phyloP scores from a whole-genome alignment of 2,113 vertebrate species.

The Acanthochromis polyacanthus region DNA sequence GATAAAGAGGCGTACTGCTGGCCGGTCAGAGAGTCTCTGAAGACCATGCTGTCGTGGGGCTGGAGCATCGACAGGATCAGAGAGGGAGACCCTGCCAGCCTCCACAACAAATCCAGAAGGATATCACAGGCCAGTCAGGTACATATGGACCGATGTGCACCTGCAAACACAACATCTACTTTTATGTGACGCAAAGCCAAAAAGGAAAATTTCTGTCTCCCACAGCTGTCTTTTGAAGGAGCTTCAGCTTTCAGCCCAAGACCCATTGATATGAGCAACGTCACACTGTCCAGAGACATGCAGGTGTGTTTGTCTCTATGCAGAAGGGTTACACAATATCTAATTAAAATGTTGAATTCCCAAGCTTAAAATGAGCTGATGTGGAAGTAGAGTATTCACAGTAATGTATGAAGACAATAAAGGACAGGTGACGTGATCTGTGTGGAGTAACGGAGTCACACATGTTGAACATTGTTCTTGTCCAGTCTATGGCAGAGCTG shows the following conservation, averaged over 20 bases:
- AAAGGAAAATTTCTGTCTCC: background rate
- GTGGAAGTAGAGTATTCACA: background rate
- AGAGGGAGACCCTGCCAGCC: conserved; percentile 90
- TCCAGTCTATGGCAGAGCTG: conserved; percentile 96
- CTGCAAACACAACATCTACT: background rate
- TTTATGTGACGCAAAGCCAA: background rate
- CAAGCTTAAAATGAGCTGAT: too few species aligned
- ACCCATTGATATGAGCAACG: conserved; percentile 97
- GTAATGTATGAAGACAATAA: too few species aligned
- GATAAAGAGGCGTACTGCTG: conserved; percentile 95
- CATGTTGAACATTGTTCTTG: conserved; percentile 21
- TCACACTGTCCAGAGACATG: conserved; percentile 93
- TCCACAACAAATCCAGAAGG: conserved; percentile 91
- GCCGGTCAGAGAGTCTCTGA: conserved; percentile 94
- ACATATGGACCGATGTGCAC: background rate
- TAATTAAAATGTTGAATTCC: background rate
- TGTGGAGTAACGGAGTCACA: background rate
- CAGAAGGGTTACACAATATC: background rate
- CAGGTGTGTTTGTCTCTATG: conserved; percentile 85
- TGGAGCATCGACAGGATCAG: conserved; percentile 93
- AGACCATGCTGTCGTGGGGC: conserved; percentile 95
- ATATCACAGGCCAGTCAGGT: conserved; percentile 96
- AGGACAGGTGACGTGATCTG: background rate
- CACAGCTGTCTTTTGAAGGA: conserved; percentile 92
- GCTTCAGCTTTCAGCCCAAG: conserved; percentile 91